Evolutionary conservation across 2,113 vertebrate species (phyloP).

Genomic region (Halcyon malimbica): DNA sequence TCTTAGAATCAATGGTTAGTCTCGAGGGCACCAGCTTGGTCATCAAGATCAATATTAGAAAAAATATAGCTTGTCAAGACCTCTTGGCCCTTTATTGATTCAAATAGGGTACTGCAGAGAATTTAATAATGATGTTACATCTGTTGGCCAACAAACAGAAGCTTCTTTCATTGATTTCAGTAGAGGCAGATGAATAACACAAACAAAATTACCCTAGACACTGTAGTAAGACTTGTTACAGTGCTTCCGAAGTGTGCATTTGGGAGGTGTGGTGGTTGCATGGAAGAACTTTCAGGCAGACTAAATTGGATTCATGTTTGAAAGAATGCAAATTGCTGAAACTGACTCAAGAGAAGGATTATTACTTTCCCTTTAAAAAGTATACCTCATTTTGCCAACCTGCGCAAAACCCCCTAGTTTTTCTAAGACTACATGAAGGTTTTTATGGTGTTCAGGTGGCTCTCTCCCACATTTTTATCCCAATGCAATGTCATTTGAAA

Average conservation of each 20-base stretch:
- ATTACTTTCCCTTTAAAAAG: not conserved
- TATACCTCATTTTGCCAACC: not conserved
- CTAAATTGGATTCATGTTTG: not conserved
- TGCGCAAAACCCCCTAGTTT: not conserved
- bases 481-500: not conserved
- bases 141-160: slow-evolving; percentile 61
- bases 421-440: not conserved
- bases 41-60: slow-evolving; percentile 80
- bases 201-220: slow-evolving; percentile 11
- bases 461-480: not conserved
- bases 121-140: slow-evolving; percentile 74
- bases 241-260: not conserved
- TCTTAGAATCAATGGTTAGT: slow-evolving; percentile 79
- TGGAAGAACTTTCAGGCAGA: not conserved
- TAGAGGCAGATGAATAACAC: slow-evolving; percentile 50
- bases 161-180: slow-evolving; percentile 61
- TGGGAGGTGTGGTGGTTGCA: not conserved
- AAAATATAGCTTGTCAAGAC: slow-evolving; percentile 71
- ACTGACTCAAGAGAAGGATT: not conserved
- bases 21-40: slow-evolving; percentile 76
- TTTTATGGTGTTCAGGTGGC: not conserved
- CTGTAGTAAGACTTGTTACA: not conserved
- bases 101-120: slow-evolving; percentile 57
- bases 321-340: not conserved
- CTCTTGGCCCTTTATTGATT: slow-evolving; percentile 79